phyloP scores from a whole-genome alignment of 1,140 invertebrate genomes.

The Wasmannia auropunctata region DNA sequence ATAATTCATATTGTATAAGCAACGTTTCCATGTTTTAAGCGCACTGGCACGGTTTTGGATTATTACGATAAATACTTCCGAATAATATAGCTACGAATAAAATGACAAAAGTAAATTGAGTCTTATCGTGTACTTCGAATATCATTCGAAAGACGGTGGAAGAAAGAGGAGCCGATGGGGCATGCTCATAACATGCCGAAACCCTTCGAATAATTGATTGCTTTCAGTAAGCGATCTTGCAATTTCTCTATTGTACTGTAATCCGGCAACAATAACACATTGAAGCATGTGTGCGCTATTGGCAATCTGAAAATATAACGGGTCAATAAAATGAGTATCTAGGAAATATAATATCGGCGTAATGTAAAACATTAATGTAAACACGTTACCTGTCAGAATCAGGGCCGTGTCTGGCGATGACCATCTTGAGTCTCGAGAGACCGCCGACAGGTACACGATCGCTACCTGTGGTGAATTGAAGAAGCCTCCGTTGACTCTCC shows the following conservation, averaged over 20 bases:
- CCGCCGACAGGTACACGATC: constrained; percentile 97
- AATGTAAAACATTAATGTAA: background rate
- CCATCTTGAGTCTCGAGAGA: constrained; percentile 94
- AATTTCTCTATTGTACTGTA: constrained; percentile 94
- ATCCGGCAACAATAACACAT: constrained; percentile 96
- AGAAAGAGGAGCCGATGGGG: constrained; percentile 59
- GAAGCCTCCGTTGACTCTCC: constrained; percentile 95
- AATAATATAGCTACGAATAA: constrained; percentile 13
- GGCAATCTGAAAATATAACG: constrained; percentile 87
- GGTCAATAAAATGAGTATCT: background rate
- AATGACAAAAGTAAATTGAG: constrained; percentile 4
- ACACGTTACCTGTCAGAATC: constrained; percentile 89
- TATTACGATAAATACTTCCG: constrained; percentile 59
- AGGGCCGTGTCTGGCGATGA: constrained; percentile 92
- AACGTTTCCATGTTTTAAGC: constrained; percentile 12
- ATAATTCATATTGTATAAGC: constrained; percentile 40
- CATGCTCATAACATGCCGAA: constrained; percentile 92
- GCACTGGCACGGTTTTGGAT: constrained; percentile 30
- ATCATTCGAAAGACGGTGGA: constrained; percentile 70
- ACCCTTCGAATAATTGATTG: constrained; percentile 95
- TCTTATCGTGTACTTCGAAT: constrained; percentile 61
- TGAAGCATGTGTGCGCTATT: constrained; percentile 98
- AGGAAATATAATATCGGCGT: background rate
- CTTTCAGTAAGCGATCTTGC: constrained; percentile 94
- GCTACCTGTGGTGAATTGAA: constrained; percentile 96